Conservation (phyloP, 2,888 invertebrate species). For the Apoderus coryli region DNA sequence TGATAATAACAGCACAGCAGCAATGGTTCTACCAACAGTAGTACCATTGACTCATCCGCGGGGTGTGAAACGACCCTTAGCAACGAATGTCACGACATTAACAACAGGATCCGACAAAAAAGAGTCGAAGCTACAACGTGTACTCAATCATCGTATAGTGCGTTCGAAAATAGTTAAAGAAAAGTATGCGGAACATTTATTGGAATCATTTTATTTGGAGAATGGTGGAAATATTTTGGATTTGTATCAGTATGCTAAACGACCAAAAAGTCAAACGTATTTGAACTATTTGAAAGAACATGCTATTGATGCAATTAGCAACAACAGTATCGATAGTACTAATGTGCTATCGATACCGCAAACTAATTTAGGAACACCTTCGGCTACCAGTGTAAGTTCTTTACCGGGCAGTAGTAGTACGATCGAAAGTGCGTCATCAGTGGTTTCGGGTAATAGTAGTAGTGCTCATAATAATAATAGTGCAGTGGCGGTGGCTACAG, state of each 20-base stretch:
- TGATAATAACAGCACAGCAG: slow-evolving; percentile 15
- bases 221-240: slow-evolving; percentile 81
- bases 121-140: slow-evolving; percentile 45
- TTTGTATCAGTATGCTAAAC: slow-evolving; percentile 69
- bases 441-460: too few relatives aligned
- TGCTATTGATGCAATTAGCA: slow-evolving; percentile 28
- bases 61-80: slow-evolving; percentile 33
- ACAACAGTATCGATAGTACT: slow-evolving; percentile 31
- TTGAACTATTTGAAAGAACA: slow-evolving; percentile 57
- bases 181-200: slow-evolving; percentile 61
- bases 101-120: too few relatives aligned
- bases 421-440: too few relatives aligned
- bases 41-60: slow-evolving; percentile 20
- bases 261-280: slow-evolving; percentile 61
- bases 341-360: slow-evolving; percentile 17
- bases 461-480: slow-evolving; percentile 13
- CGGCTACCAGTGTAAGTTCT: slow-evolving; percentile 29
- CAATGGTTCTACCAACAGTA: slow-evolving; percentile 18
- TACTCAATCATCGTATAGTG: slow-evolving; percentile 56
- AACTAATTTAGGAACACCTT: slow-evolving; percentile 25
- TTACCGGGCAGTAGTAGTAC: slow-evolving; percentile 31
- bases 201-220: slow-evolving; percentile 78
- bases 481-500: slow-evolving; percentile 5
- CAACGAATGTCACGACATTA: slow-evolving; percentile 32
- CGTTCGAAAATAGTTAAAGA: slow-evolving; percentile 55